Evolutionary conservation across 2,888 invertebrate genomes (phyloP), one percentile per base, ranked within the genome.

Genomic region (Pantelozetes paolii): DNA sequence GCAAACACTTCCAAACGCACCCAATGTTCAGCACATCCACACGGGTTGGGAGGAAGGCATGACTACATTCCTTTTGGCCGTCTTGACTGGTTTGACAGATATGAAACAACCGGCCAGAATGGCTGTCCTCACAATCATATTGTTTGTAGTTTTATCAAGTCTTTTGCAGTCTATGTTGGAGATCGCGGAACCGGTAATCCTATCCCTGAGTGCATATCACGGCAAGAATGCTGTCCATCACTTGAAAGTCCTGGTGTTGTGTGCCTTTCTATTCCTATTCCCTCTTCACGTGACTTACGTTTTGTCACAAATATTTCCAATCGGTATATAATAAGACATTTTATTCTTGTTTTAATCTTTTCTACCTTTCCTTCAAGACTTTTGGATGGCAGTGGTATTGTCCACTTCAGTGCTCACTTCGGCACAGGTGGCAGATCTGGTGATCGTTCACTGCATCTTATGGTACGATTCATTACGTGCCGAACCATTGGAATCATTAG

Each of bases 131-230:
- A 83, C 84, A 48, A 82, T 86, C 32, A 82, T 85, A 1, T 79
- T 85, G 18, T 85, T 86, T 77, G 84, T 86, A 54, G 85, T 86
- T 6, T 79, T 83, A n/a, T 85, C 85, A 0, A 85, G 85, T 1
- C 81, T 86, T n/a, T 82, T 85, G 13, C 85, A 86, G 78, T 85
- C 85, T 13, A 83, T 85, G 80, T 84, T 84, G 77, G 85, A 86
- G 78, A 82, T 85, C 30, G 81, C 84, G 2, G 85, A 85, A 77
- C 84, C 85, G 1, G 82, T 84, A 28, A 80, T 86, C 50, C 79
- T 85, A 70, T 81, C 83, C 6, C 79, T 86, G 18, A 83, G 83
- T 78, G 84, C 85, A 13, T 82, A 82, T 67, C 82, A 80, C 72
- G 73, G 72, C 30, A 79, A 79, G 23, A 82, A 81, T 40, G 74